Conservation (phyloP, 2,888 invertebrate species). For the Drosophila gaucha region DNA sequence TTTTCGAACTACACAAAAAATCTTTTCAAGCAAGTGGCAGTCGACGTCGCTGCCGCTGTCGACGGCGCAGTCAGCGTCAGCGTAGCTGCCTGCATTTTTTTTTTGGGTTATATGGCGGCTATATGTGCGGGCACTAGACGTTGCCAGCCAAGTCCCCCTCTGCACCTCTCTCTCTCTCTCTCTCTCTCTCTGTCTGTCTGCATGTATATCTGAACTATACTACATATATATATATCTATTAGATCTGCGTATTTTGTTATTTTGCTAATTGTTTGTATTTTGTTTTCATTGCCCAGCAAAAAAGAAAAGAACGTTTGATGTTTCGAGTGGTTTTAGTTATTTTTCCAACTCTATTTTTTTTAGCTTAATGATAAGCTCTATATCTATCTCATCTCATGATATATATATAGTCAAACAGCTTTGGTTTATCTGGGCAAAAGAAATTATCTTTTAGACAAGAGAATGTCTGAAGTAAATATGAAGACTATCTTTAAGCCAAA, state of each 20-base stretch:
- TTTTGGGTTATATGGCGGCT: slow-evolving; percentile 62
- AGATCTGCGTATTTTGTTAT: slow-evolving; percentile 52
- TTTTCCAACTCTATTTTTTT: neutral
- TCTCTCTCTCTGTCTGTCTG: neutral
- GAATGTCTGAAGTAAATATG: slow-evolving; percentile 4
- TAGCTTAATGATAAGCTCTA: slow-evolving; percentile 10
- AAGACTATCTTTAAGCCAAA: neutral
- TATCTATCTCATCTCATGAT: neutral
- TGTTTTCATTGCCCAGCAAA: slow-evolving; percentile 39
- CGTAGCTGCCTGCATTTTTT: slow-evolving; percentile 50
- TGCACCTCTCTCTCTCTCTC: neutral
- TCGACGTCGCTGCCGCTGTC: slow-evolving; percentile 16
- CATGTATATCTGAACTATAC: neutral
- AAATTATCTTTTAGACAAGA: slow-evolving; percentile 19
- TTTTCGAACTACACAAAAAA: slow-evolving; percentile 57
- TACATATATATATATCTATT: slow-evolving; percentile 6
- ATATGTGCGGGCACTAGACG: slow-evolving; percentile 51
- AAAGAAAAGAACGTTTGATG: slow-evolving; percentile 28
- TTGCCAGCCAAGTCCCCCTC: slow-evolving; percentile 14
- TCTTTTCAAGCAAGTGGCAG: slow-evolving; percentile 62
- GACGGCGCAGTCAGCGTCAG: slow-evolving; percentile 10
- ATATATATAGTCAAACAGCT: neutral
- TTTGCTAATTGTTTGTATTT: slow-evolving; percentile 73
- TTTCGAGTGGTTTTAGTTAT: slow-evolving; percentile 20
- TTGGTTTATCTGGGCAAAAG: neutral